Evolutionary conservation across 2,113 vertebrate genomes (phyloP), one percentile per base, ranked within the genome.

Genomic region (Neopipo cinnamomea): DNA sequence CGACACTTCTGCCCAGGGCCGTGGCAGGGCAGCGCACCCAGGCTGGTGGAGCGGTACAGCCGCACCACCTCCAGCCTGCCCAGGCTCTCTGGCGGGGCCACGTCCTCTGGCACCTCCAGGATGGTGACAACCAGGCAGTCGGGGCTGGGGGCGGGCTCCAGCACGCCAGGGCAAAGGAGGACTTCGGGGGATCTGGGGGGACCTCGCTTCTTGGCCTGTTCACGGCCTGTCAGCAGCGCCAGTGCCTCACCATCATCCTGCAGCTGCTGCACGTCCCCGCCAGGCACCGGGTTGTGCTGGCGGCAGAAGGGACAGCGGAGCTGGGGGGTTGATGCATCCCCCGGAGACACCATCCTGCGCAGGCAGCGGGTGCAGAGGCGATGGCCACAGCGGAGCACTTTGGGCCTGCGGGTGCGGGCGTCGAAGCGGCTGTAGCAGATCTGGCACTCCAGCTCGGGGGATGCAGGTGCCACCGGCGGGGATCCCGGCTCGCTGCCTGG

Each of bases 241-340:
- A 99, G 96, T 12, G 97, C 98, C 86, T 98, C 97, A 14, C 97
- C 65, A 35, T 99, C 98, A 3, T 99, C 99, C 94, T 98, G 98
- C 94, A 99, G 98, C 79, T 94, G 93, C 98, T 98, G 98, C 77
- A 98, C 97, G 44, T 99, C 98, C 79, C 98, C 98, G 0, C 97
- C 95, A 0, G 98, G 98, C 67, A 99, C 94, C 0, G 95, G 93
- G 3, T 98, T 99, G 96, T 98, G 98, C 56, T 97, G 98, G 61
- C 99, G 98, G 95, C 99, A 99, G 97, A 99, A 99, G 2, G 99
- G 99, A 94, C 99, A 99, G 85, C 98, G 97, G 96, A 99, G 97
- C 56, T 97, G 58, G 10, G 77, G 97, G 1, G 98, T 97, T 0
- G 98, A 98, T 1, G 96, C 79, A 25, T 98, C 97, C 62, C 98